Percentiles rank a stretch among this genome's conserved stretches.
Conservation (phyloP, 2,888 invertebrate species). For the Pardosa pseudoannulata region DNA sequence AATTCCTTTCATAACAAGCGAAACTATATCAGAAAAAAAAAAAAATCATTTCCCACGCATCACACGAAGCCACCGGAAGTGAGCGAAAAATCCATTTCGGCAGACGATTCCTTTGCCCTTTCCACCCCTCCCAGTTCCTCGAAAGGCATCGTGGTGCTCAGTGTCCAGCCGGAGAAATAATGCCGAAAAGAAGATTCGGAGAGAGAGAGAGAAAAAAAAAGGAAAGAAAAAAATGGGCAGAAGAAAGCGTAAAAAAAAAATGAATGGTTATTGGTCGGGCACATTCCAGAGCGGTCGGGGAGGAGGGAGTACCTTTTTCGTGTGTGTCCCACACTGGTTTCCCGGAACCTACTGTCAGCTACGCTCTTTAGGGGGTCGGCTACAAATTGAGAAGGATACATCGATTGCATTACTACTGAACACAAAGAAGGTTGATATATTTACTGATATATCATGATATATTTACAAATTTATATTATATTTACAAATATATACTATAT, state of each 20-base stretch:
- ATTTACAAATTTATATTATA: too few species aligned
- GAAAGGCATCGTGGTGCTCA: neutral
- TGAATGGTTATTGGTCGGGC: slow-evolving; percentile 13
- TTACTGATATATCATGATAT: too few species aligned
- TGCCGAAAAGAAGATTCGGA: neutral
- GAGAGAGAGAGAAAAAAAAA: neutral
- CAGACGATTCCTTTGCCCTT: neutral
- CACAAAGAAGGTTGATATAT: too few species aligned
- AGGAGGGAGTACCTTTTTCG: neutral
- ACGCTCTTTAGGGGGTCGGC: neutral
- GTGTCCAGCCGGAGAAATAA: neutral
- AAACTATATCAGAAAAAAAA: too few species aligned
- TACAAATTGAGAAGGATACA: too few species aligned
- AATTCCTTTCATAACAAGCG: neutral
- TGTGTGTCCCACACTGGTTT: slow-evolving; percentile 10
- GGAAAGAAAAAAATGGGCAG: neutral
- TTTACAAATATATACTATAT: too few species aligned
- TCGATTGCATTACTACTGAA: too few species aligned
- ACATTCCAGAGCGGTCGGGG: slow-evolving; percentile 15
- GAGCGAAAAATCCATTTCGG: neutral
- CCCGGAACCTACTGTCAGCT: neutral
- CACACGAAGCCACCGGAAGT: neutral
- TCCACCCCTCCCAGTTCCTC: neutral
- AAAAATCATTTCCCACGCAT: neutral
- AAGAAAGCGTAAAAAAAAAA: neutral